Conservation (phyloP, 2,797 vertebrate genomes). For the Spinus olivaceus region DNA sequence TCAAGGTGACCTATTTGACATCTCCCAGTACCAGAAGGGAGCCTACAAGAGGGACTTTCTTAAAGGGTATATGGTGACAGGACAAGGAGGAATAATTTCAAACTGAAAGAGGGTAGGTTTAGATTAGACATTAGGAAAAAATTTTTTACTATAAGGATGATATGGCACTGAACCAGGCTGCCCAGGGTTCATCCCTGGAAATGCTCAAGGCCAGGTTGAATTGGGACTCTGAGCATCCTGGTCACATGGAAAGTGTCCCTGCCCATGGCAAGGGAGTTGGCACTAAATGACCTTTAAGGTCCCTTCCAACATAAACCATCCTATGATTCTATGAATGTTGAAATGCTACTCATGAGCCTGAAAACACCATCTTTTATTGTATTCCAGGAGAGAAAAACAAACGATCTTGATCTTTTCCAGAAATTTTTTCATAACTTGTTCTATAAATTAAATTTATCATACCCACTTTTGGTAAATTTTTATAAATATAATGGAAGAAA, state of each 20-base stretch:
- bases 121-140: neutral
- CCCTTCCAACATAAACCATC: neutral
- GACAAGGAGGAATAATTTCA: neutral
- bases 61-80: neutral
- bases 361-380: neutral
- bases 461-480: neutral
- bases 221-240: neutral
- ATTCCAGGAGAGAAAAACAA: neutral
- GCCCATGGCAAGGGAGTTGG: neutral
- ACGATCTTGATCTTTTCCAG: neutral
- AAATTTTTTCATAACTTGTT: neutral
- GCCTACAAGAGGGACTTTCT: neutral
- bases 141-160: neutral
- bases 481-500: neutral
- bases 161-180: neutral
- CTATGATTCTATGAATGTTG: neutral
- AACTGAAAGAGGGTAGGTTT: neutral
- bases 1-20: neutral
- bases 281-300: neutral
- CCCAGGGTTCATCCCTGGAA: neutral
- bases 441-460: neutral
- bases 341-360: neutral
- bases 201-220: neutral
- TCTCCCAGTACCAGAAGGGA: neutral
- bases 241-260: neutral